These are phyloP conservation scores for Enteromius fasciolatus DNA, from an alignment of 2,797 vertebrate species.

Conservation along the genomic window DNA sequence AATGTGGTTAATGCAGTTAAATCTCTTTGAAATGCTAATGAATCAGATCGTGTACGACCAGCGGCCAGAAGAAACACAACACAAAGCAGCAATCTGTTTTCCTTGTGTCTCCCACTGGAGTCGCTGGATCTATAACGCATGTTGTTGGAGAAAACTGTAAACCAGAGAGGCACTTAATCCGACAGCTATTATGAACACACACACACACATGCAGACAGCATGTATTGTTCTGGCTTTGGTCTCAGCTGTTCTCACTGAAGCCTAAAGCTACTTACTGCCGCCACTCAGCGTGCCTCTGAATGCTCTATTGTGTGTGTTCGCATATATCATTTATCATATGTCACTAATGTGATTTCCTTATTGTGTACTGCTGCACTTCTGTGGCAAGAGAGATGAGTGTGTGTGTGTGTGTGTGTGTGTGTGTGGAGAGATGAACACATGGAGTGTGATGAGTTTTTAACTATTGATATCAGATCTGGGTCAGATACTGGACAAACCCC, in stretches of 20 bases:
- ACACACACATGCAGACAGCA: neutral
- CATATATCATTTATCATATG: conserved; percentile 28
- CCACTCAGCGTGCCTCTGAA: neutral
- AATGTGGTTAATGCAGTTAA: neutral
- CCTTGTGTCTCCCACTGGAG: neutral
- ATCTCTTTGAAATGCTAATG: conserved; percentile 8
- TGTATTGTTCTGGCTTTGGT: conserved; percentile 17
- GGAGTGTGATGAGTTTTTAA: neutral
- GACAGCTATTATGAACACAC: neutral
- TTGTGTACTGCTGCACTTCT: neutral
- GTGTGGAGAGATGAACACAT: conserved; percentile 4
- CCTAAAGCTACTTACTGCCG: conserved; percentile 15
- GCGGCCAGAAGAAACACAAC: neutral
- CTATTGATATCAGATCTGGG: conserved; percentile 13
- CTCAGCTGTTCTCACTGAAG: conserved; percentile 34
- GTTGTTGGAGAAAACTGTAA: conserved; percentile 13
- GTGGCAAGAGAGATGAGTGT: neutral
- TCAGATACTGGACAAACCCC: neutral
- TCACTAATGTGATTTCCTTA: conserved; percentile 4
- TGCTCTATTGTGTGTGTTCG: conserved; percentile 11
- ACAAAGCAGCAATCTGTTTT: conserved; percentile 4
- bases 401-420: neutral
- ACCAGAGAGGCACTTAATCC: conserved; percentile 9
- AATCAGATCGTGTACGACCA: neutral
- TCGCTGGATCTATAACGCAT: conserved; percentile 11